Base-by-base conservation (phyloP, 2,797 vertebrate species). In the Phrynocephalus vlangalii region DNA sequence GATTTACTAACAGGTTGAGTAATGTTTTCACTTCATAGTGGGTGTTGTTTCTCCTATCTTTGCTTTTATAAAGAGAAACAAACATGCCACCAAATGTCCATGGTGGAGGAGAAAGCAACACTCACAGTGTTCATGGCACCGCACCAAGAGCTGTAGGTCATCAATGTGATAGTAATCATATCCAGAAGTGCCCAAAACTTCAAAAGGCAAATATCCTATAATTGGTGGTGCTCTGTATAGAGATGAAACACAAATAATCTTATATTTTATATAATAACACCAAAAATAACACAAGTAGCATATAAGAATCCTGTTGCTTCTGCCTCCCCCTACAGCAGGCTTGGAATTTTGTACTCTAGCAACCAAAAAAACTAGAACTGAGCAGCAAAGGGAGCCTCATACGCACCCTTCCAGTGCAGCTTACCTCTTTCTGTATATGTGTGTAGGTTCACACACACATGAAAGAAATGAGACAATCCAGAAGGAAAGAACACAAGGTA, bases 111-210 rank as follows among this genome's bases (percentile, higher is more conserved):
- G 4, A 50, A 0, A 6, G 28, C 24, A 11, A 76, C 48, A 76
- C 73, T 76, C 22, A 97, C 97, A 28, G 92, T 97, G 97, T 96
- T 97, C 96, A 22, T 97, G 97, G 93, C 97, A 97, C 83, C 94
- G 96, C 87, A 97, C 96, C 86, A 97, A 95, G 90, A 97, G 97
- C 85, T 97, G 97, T 85, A 97, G 94, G 92, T 97, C 97, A 18
- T 97, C 97, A 60, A 97, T 97, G 83, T 97, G 97, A 93, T 97
- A 97, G 92, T 97, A 97, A 94, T 97, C 97, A 0, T 97, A 97
- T 86, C 97, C 97, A 48, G 97, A 97, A 91, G 97, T 97, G 52
- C 97, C 97, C 87, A 97, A 95, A 85, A 97, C 97, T 96, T 97
- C 97, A 85, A 97, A 97, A 95, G 97, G 97, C 94, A 97, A 95